These are phyloP conservation scores for Amphiprion percula DNA, from an alignment of 2,113 vertebrate species.

Conservation along the genomic window DNA sequence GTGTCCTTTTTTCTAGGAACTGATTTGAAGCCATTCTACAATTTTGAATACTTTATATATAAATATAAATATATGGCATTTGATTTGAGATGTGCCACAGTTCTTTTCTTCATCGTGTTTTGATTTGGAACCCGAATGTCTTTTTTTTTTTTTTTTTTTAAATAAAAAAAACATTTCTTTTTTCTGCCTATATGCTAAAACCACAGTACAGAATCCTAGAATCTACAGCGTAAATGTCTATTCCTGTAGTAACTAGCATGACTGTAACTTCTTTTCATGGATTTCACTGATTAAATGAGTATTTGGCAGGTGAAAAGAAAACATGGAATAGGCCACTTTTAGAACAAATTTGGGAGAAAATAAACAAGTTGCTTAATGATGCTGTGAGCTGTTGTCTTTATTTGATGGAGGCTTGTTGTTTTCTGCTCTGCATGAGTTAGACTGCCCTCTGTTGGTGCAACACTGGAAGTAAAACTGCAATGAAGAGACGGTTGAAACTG, in stretches of 20 bases:
- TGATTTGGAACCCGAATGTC: conserved; percentile 69
- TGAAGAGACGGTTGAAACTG: too few species aligned
- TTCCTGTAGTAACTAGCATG: conserved; percentile 75
- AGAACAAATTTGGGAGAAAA: conserved; percentile 70
- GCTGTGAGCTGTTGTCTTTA: conserved; percentile 44
- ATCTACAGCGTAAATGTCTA: conserved; percentile 70
- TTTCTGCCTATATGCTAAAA: conserved; percentile 67
- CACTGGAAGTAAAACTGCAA: neutral
- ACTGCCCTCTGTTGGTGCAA: conserved; percentile 62
- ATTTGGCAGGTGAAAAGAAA: conserved; percentile 60
- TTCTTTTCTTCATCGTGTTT: conserved; percentile 72
- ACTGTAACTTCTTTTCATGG: conserved; percentile 69
- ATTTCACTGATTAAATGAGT: conserved; percentile 56
- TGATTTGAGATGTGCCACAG: conserved; percentile 71
- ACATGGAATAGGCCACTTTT: conserved; percentile 74
- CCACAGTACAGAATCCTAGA: conserved; percentile 66
- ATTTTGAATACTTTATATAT: conserved; percentile 70
- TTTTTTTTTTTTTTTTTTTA: conserved; percentile 27
- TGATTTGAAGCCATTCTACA: conserved; percentile 76
- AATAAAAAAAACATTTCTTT: conserved; percentile 44
- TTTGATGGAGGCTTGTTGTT: conserved; percentile 1
- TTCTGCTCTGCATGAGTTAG: neutral
- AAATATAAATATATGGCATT: conserved; percentile 51
- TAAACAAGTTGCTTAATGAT: conserved; percentile 73
- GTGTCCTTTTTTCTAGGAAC: conserved; percentile 82